A percentile compares a stretch with the other conserved stretches of the same genome.
These are phyloP conservation scores for Chiloscyllium plagiosum DNA, from an alignment of 2,113 vertebrate genomes.

Conservation along the genomic window DNA sequence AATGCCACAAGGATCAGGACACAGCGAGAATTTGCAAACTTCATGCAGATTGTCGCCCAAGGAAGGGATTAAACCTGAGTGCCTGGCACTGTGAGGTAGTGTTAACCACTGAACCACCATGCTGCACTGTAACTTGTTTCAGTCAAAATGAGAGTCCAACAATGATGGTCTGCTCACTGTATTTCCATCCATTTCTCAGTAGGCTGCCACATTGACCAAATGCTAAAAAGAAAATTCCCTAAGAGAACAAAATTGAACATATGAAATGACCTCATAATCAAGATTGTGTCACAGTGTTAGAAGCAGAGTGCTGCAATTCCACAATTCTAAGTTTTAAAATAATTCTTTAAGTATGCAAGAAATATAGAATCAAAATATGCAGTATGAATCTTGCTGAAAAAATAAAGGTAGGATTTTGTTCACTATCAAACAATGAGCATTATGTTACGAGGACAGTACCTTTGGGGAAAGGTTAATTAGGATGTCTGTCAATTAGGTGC, in stretches of 20 bases:
- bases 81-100: too few species aligned
- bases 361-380: not conserved
- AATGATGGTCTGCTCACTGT: not conserved
- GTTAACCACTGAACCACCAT: too few species aligned
- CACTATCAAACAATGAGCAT: not conserved
- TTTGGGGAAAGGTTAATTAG: not conserved
- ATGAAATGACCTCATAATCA: not conserved
- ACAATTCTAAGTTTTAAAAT: not conserved
- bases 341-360: not conserved
- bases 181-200: not conserved
- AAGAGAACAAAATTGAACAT: not conserved
- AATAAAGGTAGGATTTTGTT: slow-evolving; percentile 23
- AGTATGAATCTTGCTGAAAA: slow-evolving; percentile 1
- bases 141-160: not conserved
- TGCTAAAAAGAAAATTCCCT: not conserved
- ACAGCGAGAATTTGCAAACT: too few species aligned
- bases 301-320: not conserved
- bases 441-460: not conserved
- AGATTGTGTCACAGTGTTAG: not conserved
- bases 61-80: too few species aligned
- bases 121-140: not conserved
- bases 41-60: too few species aligned
- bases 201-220: not conserved
- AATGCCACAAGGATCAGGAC: too few species aligned
- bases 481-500: not conserved